Base-by-base conservation (phyloP, 2,888 invertebrate species). In the Neuroscelio doddi region DNA sequence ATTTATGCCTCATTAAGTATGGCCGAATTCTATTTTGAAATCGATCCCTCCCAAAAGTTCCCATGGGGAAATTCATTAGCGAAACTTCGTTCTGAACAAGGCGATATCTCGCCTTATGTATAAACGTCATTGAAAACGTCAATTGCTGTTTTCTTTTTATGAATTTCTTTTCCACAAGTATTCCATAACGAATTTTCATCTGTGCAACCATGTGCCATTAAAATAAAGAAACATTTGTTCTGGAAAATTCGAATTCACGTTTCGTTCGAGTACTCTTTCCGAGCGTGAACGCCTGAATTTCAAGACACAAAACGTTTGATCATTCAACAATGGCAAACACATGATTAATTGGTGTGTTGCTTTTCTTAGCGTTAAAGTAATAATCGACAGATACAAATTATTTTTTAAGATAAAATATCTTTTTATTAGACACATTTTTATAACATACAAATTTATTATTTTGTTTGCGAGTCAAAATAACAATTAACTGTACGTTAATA, bases 1-100 rank as follows among this genome's bases (percentile, higher is more conserved):
- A 57, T 64, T 64, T 49, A 64, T 32, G 53, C 21, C 49, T 57
- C 52, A 52, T 57, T 57, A 52, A 36, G 21, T 12, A 14, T 29
- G 38, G 4, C 32, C n/a, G 32, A 46, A 30, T 32, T 17, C 32
- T 32, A 21, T 12, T 5, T 32, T 10, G 32, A 8, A 17, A 46
- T 44, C 30, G 38, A 24, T 21, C 16, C 39, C 32, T 32, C 30
- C 44, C 36, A 17, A 29, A 17, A 38, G 38, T 39, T 16, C 52
- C 34, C 42, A 16, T 29, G 58, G 32, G 44, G 41, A 29, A 27
- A 44, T 15, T 14, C 44, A 29, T 44, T 44, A 16, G 44, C 44
- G 16, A 27, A 44, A 29, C 27, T 10, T 15, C 15, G 12, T 41
- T 2, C 21, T 41, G 9, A n/a, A 9, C 7, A 9, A 10, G 1